A percentile compares a stretch with the other conserved stretches of the same genome.
Evolutionary conservation across 1,140 invertebrate species (phyloP).

Genomic region (Drosophila ficusphila): DNA sequence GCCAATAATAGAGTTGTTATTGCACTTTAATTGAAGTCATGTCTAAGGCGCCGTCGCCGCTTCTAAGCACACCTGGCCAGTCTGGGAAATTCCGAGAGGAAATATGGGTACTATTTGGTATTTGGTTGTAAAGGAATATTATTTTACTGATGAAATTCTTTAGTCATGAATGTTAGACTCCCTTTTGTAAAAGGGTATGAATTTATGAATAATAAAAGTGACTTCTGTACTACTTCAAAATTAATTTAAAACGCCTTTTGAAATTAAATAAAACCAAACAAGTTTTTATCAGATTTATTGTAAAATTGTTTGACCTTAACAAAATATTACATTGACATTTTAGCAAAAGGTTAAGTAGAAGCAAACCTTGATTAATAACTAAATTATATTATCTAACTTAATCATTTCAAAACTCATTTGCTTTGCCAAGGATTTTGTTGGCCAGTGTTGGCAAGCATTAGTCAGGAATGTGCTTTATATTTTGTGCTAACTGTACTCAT

Average conservation of each 20-base stretch:
- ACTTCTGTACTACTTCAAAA: too few relatives aligned
- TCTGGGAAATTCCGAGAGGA: neutral
- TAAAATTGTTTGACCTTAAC: neutral
- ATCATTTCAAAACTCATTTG: neutral
- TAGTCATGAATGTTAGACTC: too few relatives aligned
- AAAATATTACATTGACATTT: neutral
- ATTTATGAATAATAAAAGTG: too few relatives aligned
- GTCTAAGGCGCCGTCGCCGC: constrained; percentile 47
- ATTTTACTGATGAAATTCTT: too few relatives aligned
- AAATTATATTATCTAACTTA: neutral
- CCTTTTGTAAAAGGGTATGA: too few relatives aligned
- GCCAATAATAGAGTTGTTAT: constrained; percentile 81
- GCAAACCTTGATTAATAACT: neutral
- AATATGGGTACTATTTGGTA: neutral
- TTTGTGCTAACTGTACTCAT: constrained; percentile 71
- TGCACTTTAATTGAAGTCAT: constrained; percentile 76
- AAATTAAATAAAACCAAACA: too few relatives aligned
- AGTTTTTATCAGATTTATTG: neutral
- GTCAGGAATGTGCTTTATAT: constrained; percentile 46
- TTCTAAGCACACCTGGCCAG: constrained; percentile 37
- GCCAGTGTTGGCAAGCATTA: constrained; percentile 21
- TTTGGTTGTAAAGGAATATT: too few relatives aligned
- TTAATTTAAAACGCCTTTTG: too few relatives aligned
- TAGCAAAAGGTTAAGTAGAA: neutral
- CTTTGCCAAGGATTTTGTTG: neutral